These are phyloP conservation scores for Holotrichia oblita DNA, from an alignment of 1,140 invertebrate species.

Conservation along the genomic window DNA sequence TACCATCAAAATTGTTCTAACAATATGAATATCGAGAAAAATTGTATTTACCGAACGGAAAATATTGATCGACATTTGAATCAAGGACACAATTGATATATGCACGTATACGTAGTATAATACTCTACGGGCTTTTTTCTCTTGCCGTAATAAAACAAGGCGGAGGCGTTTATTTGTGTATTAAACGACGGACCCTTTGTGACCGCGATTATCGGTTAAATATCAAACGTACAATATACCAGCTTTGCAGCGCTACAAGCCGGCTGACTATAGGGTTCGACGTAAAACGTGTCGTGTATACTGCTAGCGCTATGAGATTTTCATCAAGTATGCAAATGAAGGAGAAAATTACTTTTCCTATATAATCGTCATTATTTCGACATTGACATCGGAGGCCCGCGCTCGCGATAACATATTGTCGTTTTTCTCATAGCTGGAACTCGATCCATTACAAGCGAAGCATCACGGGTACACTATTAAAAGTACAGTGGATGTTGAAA, in stretches of 20 bases:
- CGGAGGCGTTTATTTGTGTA: slow-evolving; percentile 37
- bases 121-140: slow-evolving; percentile 11
- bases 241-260: not conserved
- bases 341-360: slow-evolving; percentile 64
- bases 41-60: not conserved
- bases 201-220: slow-evolving; percentile 39
- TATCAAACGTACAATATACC: not conserved
- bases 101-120: not conserved
- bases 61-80: not conserved
- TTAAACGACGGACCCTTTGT: slow-evolving; percentile 36
- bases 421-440: slow-evolving; percentile 53
- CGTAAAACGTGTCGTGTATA: slow-evolving; percentile 40
- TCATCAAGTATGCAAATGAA: slow-evolving; percentile 64
- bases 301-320: slow-evolving; percentile 57
- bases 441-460: slow-evolving; percentile 9
- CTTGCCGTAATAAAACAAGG: slow-evolving; percentile 35
- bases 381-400: slow-evolving; percentile 60
- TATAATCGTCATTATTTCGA: slow-evolving; percentile 63
- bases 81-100: slow-evolving; percentile 16
- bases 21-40: too few relatives aligned
- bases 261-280: not conserved
- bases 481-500: slow-evolving; percentile 22
- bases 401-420: slow-evolving; percentile 59
- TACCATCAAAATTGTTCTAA: too few relatives aligned
- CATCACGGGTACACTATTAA: not conserved